Conservation (phyloP, 2,888 invertebrate species). For the Microctonus aethiopoides region DNA sequence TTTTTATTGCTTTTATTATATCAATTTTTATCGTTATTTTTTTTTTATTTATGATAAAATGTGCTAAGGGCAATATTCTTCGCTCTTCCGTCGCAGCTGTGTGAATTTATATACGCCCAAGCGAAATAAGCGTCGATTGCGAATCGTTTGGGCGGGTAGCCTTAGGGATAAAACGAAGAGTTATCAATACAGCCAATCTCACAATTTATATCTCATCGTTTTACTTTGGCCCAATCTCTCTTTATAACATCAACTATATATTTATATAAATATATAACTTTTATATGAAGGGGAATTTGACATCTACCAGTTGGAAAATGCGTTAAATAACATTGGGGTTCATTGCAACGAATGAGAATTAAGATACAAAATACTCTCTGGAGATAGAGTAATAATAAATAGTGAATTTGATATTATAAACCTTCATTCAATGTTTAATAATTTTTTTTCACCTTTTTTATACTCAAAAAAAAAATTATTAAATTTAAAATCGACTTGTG, state of each 20-base stretch:
- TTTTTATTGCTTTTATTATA: background rate
- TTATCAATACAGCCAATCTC: slow-evolving; percentile 25
- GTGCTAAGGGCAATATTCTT: slow-evolving; percentile 7
- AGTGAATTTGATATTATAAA: no score
- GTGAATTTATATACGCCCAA: background rate
- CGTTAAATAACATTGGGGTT: slow-evolving; percentile 15
- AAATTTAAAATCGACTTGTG: no score
- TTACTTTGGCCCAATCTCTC: background rate
- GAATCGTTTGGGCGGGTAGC: slow-evolving; percentile 21
- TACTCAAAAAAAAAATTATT: no score
- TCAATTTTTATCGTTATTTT: background rate
- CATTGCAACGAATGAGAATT: slow-evolving; percentile 15
- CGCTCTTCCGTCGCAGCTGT: slow-evolving; percentile 10
- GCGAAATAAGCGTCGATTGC: slow-evolving; percentile 7
- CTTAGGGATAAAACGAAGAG: background rate
- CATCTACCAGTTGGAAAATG: slow-evolving; percentile 9
- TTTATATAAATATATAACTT: background rate
- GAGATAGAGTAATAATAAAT: slow-evolving; percentile 1
- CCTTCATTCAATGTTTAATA: no score
- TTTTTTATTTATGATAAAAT: background rate
- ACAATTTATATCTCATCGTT: background rate
- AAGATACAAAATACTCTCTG: slow-evolving; percentile 10
- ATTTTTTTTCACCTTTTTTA: no score
- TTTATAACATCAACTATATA: no score
- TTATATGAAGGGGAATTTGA: background rate